A percentile compares a stretch with the other conserved stretches of the same genome.
These are phyloP conservation scores for Leucoraja ocellata DNA, from an alignment of 2,797 vertebrate genomes.

Conservation along the genomic window DNA sequence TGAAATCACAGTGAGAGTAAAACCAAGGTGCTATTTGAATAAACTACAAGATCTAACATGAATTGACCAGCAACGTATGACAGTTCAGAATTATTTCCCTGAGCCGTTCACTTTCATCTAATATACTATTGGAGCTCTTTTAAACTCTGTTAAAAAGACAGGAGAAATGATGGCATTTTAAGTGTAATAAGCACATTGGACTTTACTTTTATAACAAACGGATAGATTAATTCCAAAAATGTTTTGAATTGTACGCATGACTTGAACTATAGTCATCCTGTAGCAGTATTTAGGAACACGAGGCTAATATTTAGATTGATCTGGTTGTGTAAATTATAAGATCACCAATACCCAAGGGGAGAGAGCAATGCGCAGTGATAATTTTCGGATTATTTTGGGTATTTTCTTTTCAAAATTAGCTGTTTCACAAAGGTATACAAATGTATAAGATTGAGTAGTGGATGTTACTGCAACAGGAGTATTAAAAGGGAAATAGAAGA, in stretches of 20 bases:
- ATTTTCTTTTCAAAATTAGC: not conserved
- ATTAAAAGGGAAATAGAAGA: too few species aligned
- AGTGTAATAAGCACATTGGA: not conserved
- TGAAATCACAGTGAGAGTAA: too few species aligned
- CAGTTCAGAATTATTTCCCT: not conserved
- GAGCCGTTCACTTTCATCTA: not conserved
- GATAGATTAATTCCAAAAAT: too few species aligned
- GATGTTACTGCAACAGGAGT: too few species aligned
- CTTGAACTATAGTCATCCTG: not conserved
- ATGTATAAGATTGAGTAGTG: too few species aligned
- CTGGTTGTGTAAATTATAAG: not conserved
- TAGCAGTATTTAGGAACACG: not conserved
- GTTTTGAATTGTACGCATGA: not conserved
- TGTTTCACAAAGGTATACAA: not conserved
- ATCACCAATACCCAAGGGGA: not conserved
- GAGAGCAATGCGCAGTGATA: not conserved
- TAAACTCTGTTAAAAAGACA: not conserved
- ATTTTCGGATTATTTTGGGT: not conserved
- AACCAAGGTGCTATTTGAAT: too few species aligned
- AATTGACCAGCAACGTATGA: not conserved
- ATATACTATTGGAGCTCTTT: not conserved
- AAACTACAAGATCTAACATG: too few species aligned
- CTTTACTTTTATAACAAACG: not conserved
- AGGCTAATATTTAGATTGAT: not conserved
- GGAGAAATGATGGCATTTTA: not conserved